Evolutionary conservation across 2,888 invertebrate genomes (phyloP), one percentile per base, ranked within the genome.

Genomic region (Caenorhabditis imperialis): DNA sequence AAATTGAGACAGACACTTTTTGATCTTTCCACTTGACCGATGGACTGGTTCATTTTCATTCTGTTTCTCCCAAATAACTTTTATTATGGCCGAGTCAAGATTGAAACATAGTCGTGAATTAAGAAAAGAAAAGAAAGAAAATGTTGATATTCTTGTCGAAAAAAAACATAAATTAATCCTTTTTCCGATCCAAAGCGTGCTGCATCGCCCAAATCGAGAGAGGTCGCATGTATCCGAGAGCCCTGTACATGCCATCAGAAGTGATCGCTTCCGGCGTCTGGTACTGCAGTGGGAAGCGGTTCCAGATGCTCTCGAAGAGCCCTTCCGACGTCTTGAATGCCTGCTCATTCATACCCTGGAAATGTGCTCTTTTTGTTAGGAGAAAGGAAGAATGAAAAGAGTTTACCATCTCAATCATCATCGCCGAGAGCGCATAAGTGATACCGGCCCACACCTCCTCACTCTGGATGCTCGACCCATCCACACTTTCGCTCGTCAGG

Each of bases 401-500:
- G 35, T 14, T 23, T 22, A 81, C 82, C 71, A 71, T 72, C n/a
- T 76, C 74, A 61, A 95, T 92, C 93, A 94, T 93, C 23, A 92
- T 91, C 3, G 94, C 92, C 1, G 94, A 93, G 7, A 95, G 88
- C 0, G 92, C 93, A 86, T 94, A 96, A 0, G 93, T 93, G 38
- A 95, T 94, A 0, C 96, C 96, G 1, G 92, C 92, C 96, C 96
- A 96, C 82, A 93, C 92, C 90, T 96, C 96, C 89, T 93, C 93
- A 84, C 94, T 93, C 90, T 96, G 96, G 77, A 94, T 88, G 20
- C 92, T 92, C 40, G 91, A 90, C 12, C 89, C 89, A 88, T 94
- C 94, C 7, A 77, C 72, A 14, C 92, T 90, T 0, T 92, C 93
- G 22, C 72, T 63, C n/a, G 74, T 74, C 81, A 92, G 90, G 89